Conservation (phyloP, 2,888 invertebrate genomes). For the Drosophila acutilabella region DNA sequence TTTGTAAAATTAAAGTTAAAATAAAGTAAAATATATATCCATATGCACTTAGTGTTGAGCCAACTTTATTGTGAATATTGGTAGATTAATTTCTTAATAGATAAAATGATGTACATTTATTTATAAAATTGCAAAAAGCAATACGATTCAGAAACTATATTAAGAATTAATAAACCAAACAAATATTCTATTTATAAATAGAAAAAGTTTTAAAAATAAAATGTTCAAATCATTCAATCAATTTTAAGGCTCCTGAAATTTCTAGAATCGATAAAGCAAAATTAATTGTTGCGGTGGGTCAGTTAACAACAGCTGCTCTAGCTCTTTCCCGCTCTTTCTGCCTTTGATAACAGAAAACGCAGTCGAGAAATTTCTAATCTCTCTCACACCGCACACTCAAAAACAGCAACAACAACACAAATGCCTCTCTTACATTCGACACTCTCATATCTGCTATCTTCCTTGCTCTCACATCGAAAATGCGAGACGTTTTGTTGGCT, state of each 20-base stretch:
- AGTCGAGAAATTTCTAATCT: constrained; percentile 33
- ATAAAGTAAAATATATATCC: no score
- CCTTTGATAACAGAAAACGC: background rate
- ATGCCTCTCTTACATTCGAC: background rate
- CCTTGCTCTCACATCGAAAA: constrained; percentile 3
- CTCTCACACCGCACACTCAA: background rate
- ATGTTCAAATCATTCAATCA: constrained; percentile 3
- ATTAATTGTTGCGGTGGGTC: constrained; percentile 7
- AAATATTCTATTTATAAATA: background rate
- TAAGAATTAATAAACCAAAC: background rate
- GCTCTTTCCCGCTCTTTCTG: background rate
- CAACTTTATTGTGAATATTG: no score
- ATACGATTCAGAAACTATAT: no score
- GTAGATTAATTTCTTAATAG: no score
- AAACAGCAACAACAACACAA: no score
- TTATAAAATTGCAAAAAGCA: no score
- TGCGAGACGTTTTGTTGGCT: constrained; percentile 22
- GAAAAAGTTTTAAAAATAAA: constrained; percentile 31
- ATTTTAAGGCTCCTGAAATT: constrained; percentile 30
- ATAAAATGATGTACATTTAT: no score
- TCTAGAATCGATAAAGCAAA: background rate
- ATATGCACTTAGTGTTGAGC: no score
- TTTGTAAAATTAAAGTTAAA: no score
- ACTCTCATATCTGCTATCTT: background rate
- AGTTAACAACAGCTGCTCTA: background rate